phyloP scores from a whole-genome alignment of 2,888 invertebrate genomes.

The Phoenoteleia sp. region DNA sequence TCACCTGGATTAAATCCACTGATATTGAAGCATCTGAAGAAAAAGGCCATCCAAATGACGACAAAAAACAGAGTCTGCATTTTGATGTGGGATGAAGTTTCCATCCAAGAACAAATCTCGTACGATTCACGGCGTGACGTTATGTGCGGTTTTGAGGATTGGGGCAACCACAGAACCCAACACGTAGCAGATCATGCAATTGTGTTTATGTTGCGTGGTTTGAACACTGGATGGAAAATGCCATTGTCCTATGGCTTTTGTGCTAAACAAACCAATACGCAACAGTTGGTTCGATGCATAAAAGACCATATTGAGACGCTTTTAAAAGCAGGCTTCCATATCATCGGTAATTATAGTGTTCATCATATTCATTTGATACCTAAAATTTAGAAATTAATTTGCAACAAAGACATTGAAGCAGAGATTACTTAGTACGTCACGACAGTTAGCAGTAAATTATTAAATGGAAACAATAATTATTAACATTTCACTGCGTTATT shows the following conservation, averaged over 20 bases:
- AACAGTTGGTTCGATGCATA: background rate
- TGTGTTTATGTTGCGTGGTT: slow-evolving; percentile 8
- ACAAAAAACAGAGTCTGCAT: background rate
- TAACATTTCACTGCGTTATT: too few relatives aligned
- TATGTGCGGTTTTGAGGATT: slow-evolving; percentile 8
- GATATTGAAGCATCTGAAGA: background rate
- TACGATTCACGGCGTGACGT: background rate
- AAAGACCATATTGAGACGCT: background rate
- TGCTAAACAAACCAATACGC: background rate
- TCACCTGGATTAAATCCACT: background rate
- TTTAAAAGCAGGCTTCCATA: background rate
- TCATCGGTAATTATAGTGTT: background rate
- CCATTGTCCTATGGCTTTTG: slow-evolving; percentile 1
- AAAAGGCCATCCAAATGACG: too few relatives aligned
- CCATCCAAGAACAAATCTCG: background rate
- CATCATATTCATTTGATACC: too few relatives aligned
- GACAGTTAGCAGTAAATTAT: too few relatives aligned
- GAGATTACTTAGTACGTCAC: too few relatives aligned
- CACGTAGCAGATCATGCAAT: slow-evolving; percentile 9
- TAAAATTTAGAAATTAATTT: too few relatives aligned
- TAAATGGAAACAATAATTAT: too few relatives aligned
- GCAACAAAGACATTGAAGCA: too few relatives aligned
- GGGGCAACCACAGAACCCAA: background rate
- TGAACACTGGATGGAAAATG: slow-evolving; percentile 3
- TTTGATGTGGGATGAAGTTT: slow-evolving; percentile 9